A percentile compares a stretch with the other conserved stretches of the same genome.
Conservation (phyloP, 1,140 invertebrate genomes). For the Neodiprion lecontei region DNA sequence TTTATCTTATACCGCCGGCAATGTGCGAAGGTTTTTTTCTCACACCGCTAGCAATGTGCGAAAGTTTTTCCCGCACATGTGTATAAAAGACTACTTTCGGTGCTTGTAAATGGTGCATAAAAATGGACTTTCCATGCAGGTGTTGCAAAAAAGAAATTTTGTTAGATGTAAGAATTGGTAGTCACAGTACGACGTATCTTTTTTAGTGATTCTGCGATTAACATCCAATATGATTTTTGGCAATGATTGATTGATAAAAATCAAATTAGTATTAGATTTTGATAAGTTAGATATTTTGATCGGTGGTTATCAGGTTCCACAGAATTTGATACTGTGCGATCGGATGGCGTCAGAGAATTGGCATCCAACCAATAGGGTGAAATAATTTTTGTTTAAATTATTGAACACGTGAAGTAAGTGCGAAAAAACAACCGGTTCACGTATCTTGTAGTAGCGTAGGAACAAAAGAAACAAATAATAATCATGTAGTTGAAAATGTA, state of each 20-base stretch:
- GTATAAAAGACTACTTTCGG: too few species aligned
- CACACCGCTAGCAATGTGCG: too few species aligned
- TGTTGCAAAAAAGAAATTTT: neutral
- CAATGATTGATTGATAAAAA: neutral
- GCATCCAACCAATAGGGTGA: neutral
- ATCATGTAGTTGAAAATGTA: neutral
- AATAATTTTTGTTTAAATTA: neutral
- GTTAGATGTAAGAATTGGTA: neutral
- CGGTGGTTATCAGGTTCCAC: neutral
- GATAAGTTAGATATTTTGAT: neutral
- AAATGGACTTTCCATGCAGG: too few species aligned
- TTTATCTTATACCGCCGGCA: too few species aligned
- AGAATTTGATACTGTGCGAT: conserved; percentile 3
- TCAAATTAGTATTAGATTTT: neutral
- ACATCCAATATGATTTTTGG: conserved; percentile 3
- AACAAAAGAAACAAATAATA: neutral
- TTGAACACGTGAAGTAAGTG: neutral
- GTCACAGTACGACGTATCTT: neutral
- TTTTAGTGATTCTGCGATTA: neutral
- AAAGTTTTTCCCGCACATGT: too few species aligned
- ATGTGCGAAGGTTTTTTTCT: too few species aligned
- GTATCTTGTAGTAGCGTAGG: neutral
- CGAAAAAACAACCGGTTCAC: neutral
- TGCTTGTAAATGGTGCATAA: too few species aligned
- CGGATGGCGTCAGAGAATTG: neutral